A percentile compares a stretch with the other conserved stretches of the same genome.
Evolutionary conservation across 1,140 invertebrate genomes (phyloP).

Genomic region (Conus ventricosus): DNA sequence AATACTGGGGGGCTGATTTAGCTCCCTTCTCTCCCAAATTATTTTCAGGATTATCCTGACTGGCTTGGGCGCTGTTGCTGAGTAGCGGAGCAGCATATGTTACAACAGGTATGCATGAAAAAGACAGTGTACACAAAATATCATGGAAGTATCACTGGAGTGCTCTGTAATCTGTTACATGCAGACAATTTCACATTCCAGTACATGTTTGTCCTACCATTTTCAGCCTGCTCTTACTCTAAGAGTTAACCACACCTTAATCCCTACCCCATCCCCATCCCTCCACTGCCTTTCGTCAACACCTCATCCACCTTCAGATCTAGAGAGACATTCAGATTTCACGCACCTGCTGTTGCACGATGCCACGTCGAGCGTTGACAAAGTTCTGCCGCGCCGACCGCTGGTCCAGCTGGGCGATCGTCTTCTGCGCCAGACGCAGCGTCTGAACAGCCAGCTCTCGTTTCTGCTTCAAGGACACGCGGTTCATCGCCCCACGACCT

Average conservation of each 20-base stretch:
- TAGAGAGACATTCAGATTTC: neutral
- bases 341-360: neutral
- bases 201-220: no score
- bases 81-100: no score
- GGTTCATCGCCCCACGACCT: neutral
- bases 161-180: no score
- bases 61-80: no score
- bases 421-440: neutral
- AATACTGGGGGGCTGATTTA: no score
- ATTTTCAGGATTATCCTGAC: no score
- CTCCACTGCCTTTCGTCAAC: neutral
- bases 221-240: no score
- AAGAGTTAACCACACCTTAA: neutral
- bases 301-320: neutral
- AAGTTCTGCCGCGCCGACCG: neutral
- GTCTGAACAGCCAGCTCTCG: neutral
- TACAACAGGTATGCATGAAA: no score
- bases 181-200: no score
- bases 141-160: no score
- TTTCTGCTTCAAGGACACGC: neutral
- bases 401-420: constrained; percentile 9
- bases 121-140: no score
- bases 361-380: constrained; percentile 9
- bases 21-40: no score
- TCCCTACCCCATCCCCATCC: neutral